Evolutionary conservation across 2,113 vertebrate genomes (phyloP).

Genomic region (human (Homo sapiens)): DNA sequence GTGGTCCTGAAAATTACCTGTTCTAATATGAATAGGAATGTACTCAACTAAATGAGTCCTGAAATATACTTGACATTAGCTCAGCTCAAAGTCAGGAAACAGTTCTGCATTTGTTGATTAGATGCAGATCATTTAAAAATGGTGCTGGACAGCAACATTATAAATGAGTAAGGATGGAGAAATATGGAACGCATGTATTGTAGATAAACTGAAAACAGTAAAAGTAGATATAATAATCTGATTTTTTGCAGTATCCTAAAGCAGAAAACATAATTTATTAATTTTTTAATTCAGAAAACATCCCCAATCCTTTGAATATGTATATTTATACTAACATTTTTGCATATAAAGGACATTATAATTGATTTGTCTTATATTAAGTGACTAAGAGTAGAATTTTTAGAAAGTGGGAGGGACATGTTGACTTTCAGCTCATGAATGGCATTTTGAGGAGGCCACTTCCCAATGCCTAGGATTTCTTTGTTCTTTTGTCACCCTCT

Average conservation of each 20-base stretch:
- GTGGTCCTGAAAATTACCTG: constrained; percentile 42
- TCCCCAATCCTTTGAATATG: not conserved
- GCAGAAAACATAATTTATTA: not conserved
- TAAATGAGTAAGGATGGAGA: not conserved
- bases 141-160: constrained; percentile 23
- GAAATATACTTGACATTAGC: constrained; percentile 4
- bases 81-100: constrained; percentile 22
- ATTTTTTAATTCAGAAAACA: constrained; percentile 34
- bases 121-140: constrained; percentile 13
- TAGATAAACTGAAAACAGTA: not conserved
- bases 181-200: not conserved
- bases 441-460: not conserved
- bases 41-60: not conserved
- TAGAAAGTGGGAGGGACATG: not conserved
- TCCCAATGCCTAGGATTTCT: not conserved
- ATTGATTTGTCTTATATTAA: not conserved
- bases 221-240: not conserved
- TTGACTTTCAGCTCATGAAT: not conserved
- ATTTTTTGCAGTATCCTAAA: constrained; percentile 8
- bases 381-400: not conserved
- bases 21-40: not conserved
- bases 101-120: constrained; percentile 32
- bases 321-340: not conserved
- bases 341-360: not conserved
- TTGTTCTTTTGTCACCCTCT: not conserved